Evolutionary conservation across 2,113 vertebrate genomes (phyloP).

Genomic region (Megaleporinus macrocephalus): DNA sequence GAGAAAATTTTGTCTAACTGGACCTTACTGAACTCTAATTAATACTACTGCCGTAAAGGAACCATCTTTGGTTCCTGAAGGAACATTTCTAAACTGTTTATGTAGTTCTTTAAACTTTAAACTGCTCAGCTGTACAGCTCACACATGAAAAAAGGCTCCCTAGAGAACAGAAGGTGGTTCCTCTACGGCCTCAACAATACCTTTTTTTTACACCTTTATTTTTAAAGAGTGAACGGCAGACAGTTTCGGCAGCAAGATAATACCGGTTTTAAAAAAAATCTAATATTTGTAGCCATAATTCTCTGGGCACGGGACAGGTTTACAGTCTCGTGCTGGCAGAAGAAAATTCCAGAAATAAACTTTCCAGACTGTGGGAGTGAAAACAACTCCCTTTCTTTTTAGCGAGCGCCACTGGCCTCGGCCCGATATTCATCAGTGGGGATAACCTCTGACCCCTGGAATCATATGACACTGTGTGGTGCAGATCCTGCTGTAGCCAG

Average conservation of each 20-base stretch:
- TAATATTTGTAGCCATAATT: constrained; percentile 74
- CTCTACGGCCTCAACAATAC: not conserved
- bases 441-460: constrained; percentile 81
- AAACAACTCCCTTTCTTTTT: constrained; percentile 78
- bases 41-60: too few species aligned
- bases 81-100: too few species aligned
- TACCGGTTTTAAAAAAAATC: constrained; percentile 48
- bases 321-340: constrained; percentile 77
- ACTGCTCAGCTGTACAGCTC: not conserved
- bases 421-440: constrained; percentile 81
- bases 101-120: too few species aligned
- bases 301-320: constrained; percentile 75
- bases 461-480: constrained; percentile 81
- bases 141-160: too few species aligned
- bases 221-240: constrained; percentile 22
- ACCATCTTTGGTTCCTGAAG: too few species aligned
- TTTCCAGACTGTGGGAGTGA: constrained; percentile 76
- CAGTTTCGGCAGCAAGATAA: constrained; percentile 66
- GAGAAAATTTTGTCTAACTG: too few species aligned
- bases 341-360: constrained; percentile 79
- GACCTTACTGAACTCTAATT: too few species aligned
- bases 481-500: constrained; percentile 81
- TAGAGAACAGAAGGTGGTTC: not conserved
- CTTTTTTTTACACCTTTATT: not conserved
- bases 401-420: constrained; percentile 69